phyloP scores from a whole-genome alignment of 1,140 invertebrate genomes.

The Anastatus disparis region DNA sequence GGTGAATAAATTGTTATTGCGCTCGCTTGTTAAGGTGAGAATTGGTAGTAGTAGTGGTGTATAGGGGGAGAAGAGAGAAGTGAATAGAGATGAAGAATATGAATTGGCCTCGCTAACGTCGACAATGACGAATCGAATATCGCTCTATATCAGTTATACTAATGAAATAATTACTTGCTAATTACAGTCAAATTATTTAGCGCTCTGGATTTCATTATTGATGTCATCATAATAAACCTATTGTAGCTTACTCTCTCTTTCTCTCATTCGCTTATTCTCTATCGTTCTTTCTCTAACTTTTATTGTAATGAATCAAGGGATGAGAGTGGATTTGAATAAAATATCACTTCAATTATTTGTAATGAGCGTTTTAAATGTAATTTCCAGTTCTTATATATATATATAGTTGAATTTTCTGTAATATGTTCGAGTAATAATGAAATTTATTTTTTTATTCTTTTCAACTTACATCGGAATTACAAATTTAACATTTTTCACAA shows the following conservation, averaged over 20 bases:
- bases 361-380: no score
- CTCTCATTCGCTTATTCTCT: no score
- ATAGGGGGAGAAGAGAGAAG: background rate
- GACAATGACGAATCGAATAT: constrained; percentile 16
- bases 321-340: background rate
- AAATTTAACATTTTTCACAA: no score
- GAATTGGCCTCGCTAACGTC: background rate
- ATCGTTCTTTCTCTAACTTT: background rate
- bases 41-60: background rate
- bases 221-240: constrained; percentile 3
- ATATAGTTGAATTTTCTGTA: no score
- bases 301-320: background rate
- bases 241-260: background rate
- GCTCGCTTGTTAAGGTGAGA: constrained; percentile 3
- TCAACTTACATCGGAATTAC: no score
- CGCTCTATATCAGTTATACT: background rate
- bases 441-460: no score
- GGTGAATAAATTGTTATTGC: constrained; percentile 27
- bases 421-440: no score
- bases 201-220: background rate
- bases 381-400: no score
- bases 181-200: constrained; percentile 26
- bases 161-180: constrained; percentile 26
- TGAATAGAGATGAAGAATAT: background rate
- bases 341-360: no score